Evolutionary conservation across 2,888 invertebrate genomes (phyloP), one percentile per base, ranked within the genome.

Genomic region (Drosophila neotestacea): DNA sequence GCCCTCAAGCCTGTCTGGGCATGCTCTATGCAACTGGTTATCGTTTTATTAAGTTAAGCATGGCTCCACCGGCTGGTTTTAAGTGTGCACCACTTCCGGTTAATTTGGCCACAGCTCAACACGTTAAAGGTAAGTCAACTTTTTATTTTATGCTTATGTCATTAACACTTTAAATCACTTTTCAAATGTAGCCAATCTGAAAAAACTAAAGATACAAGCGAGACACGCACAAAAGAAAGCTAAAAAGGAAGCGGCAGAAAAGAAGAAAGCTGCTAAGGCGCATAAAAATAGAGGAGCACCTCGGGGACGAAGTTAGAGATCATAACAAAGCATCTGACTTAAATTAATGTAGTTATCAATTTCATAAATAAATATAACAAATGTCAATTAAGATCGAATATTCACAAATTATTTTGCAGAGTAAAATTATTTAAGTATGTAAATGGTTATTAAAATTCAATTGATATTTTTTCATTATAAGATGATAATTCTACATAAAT

Each of bases 71-170:
- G 1, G 77, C 72, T 4, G 85, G 82, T 7, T 91, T 91, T 22
- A 90, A 90, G 62, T 89, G 92, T 59, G 70, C 82, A 0, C 81
- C 81, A 0, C 16, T 85, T 51, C 91, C 91, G 0, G 68, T 90
- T 11, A 89, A 77, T 51, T 74, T 90, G 58, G 75, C 61, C 0
- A 83, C 79, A 11, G 79, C 85, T 0, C 38, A 44, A 4, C 0
- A 44, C 1, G 62, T 85, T 7, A 79, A 77, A 6, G 70, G 81
- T 75, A 50, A 51, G 54, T 54, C 2, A 1, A 36, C 2, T 6
- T 2, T 4, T 4, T 1, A 0, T 10, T 6, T 0, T 7, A 4
- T 10, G n/a, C 6, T 32, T 0, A 30, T 27, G 4, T 1, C 0
- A 11, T 7, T 32, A 6, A 32, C 32, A 32, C 7, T 0, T 7